Evolutionary conservation across 2,888 invertebrate species (phyloP).

Genomic region (Heliconius erato): DNA sequence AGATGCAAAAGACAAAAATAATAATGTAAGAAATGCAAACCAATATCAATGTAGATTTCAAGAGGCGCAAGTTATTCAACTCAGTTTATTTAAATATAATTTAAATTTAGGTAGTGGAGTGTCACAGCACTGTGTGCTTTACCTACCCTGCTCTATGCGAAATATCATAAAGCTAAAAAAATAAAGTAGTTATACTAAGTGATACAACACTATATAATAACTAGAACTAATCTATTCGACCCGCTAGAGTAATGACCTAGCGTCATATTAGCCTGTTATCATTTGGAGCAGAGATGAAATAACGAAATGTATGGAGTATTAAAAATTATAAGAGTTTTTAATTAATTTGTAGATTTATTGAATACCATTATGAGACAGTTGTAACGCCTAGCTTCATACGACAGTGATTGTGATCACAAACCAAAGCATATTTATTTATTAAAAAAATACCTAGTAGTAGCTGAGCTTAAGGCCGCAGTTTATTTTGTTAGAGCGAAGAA

Average conservation of each 20-base stretch:
- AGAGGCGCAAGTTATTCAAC: background rate
- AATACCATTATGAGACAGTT: background rate
- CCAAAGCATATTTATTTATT: no score
- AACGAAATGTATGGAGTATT: conserved; percentile 1
- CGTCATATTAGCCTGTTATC: conserved; percentile 44
- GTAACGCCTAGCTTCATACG: background rate
- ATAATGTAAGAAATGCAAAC: no score
- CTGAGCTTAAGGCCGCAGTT: no score
- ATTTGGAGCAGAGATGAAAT: conserved; percentile 32
- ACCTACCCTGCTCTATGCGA: background rate
- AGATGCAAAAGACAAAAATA: no score
- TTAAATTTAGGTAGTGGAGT: background rate
- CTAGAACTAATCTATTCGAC: conserved; percentile 13
- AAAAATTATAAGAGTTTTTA: background rate
- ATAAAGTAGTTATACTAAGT: background rate
- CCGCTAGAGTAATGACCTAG: conserved; percentile 41
- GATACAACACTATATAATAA: background rate
- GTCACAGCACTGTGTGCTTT: background rate
- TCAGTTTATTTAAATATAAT: background rate
- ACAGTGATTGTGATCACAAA: no score
- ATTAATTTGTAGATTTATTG: background rate
- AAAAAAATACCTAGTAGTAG: no score
- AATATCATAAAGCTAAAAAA: background rate
- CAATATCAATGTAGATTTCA: no score
- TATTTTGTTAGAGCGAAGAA: no score